Conservation (phyloP, 2,797 vertebrate species). For the Diglossa cyanea region DNA sequence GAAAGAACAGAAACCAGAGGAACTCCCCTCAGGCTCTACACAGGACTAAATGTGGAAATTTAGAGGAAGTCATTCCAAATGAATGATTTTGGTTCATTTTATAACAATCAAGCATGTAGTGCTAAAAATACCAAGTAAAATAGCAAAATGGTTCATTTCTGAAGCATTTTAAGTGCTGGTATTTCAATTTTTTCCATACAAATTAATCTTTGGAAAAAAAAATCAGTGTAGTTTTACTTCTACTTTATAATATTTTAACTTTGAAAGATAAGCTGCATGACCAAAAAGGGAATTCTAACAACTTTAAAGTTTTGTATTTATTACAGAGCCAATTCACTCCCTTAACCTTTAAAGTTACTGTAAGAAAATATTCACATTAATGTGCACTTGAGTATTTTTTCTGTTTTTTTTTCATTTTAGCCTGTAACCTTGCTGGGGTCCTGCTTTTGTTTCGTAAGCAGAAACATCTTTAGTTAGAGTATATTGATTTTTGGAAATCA, state of each 20-base stretch:
- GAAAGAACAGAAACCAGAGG: constrained; percentile 9
- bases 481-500: constrained; percentile 59
- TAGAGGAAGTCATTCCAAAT: constrained; percentile 32
- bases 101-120: neutral
- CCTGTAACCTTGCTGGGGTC: neutral
- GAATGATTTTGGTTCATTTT: constrained; percentile 7
- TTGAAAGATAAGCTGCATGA: neutral
- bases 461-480: constrained; percentile 51
- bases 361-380: neutral
- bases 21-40: constrained; percentile 38
- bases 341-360: neutral
- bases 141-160: neutral
- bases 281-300: neutral
- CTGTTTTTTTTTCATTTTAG: neutral
- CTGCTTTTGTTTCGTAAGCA: constrained; percentile 41
- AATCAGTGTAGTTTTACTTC: no score
- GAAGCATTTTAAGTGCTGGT: neutral
- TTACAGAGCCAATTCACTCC: neutral
- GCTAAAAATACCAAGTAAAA: neutral
- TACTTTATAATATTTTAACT: neutral
- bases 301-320: neutral
- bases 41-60: neutral
- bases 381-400: neutral
- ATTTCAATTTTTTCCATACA: neutral
- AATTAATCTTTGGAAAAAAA: neutral